Conservation (phyloP, 2,888 invertebrate species). For the Pristionchus fissidentatus region DNA sequence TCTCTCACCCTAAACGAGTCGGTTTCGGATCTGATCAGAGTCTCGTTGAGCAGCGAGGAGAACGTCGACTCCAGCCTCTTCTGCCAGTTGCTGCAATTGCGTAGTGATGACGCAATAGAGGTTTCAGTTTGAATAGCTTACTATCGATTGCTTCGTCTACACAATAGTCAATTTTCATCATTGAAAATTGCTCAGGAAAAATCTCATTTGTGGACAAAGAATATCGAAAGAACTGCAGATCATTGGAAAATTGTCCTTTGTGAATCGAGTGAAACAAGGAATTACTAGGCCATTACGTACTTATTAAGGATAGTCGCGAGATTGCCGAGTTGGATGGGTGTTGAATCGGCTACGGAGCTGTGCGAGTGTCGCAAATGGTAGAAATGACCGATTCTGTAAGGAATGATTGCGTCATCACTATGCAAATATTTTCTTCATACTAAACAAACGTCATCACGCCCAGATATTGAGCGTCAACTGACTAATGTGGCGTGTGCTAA, state of each 20-base stretch:
- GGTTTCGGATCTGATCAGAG: conserved; percentile 50
- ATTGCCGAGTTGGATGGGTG: conserved; percentile 66
- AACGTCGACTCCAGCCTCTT: conserved; percentile 52
- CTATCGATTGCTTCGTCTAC: not conserved
- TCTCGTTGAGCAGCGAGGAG: conserved; percentile 40
- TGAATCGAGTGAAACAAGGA: no score
- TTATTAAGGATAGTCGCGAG: conserved; percentile 63
- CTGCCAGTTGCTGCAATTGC: conserved; percentile 54
- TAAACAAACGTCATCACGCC: no score
- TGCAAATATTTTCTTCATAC: no score
- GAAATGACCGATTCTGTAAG: conserved; percentile 64
- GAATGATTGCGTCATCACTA: no score
- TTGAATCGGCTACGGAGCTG: conserved; percentile 65
- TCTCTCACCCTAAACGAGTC: conserved; percentile 58
- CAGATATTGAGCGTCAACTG: no score
- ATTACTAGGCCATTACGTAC: conserved; percentile 45
- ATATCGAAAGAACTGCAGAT: no score
- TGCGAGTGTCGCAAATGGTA: conserved; percentile 73
- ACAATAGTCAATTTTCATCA: no score
- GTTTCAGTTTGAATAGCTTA: not conserved
- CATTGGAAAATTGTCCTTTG: no score
- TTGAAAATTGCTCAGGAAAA: no score
- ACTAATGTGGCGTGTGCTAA: no score
- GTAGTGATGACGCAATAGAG: not conserved
- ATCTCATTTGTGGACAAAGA: not conserved